phyloP scores from a whole-genome alignment of 2,888 invertebrate species.

The Sphaerophoria taeniata region DNA sequence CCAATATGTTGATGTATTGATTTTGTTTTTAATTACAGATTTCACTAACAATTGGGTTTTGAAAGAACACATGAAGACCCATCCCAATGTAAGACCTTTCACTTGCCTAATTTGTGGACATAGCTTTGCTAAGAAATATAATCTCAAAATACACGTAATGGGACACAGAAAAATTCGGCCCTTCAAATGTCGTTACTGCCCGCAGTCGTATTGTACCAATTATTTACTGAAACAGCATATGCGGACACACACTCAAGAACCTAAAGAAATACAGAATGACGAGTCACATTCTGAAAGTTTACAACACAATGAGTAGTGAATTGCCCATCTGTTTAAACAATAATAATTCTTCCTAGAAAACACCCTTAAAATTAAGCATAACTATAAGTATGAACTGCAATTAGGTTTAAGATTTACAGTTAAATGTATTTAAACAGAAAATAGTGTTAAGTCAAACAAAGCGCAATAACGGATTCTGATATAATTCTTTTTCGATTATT shows the following conservation, averaged over 20 bases:
- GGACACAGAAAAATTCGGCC: constrained; percentile 84
- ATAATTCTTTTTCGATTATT: not conserved
- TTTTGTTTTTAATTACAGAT: too few species aligned
- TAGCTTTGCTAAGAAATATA: constrained; percentile 86
- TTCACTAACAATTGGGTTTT: constrained; percentile 79
- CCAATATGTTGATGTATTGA: too few species aligned
- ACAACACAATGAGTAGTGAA: not conserved
- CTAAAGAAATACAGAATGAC: not conserved
- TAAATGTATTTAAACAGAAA: constrained; percentile 6
- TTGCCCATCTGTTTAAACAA: not conserved
- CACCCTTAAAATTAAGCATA: not conserved
- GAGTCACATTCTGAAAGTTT: not conserved
- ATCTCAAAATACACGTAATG: constrained; percentile 85
- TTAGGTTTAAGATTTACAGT: constrained; percentile 22
- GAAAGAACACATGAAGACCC: constrained; percentile 84
- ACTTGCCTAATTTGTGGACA: constrained; percentile 84
- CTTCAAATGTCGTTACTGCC: constrained; percentile 82
- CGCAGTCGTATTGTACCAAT: constrained; percentile 83
- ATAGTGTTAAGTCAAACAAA: too few species aligned
- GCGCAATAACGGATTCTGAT: not conserved
- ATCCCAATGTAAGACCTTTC: constrained; percentile 85
- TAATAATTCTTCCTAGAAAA: constrained; percentile 34
- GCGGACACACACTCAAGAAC: constrained; percentile 78
- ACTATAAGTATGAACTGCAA: constrained; percentile 5
- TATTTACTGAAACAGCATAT: constrained; percentile 84